These are phyloP conservation scores for Oostethus manadensis DNA, from an alignment of 2,113 vertebrate genomes.

Conservation along the genomic window DNA sequence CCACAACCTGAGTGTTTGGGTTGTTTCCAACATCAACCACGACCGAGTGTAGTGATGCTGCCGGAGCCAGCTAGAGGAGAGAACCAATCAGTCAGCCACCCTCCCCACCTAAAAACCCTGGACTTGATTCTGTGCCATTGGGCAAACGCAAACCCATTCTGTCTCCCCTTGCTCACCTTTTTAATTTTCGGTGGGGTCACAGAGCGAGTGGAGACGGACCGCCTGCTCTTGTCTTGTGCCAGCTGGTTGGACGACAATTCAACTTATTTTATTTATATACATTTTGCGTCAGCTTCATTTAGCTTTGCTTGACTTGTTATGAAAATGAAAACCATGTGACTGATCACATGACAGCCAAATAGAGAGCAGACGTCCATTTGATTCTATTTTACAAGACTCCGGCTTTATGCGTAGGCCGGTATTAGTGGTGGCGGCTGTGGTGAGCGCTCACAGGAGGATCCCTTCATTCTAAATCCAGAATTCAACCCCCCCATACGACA, in stretches of 20 bases:
- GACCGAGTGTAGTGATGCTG: conserved; percentile 73
- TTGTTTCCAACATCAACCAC: conserved; percentile 77
- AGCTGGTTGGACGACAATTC: conserved; percentile 1
- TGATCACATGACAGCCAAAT: conserved; percentile 19
- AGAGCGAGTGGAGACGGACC: conserved; percentile 1
- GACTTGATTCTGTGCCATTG: conserved; percentile 50
- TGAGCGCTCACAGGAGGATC: conserved; percentile 35
- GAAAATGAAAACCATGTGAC: conserved; percentile 14
- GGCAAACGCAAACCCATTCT: conserved; percentile 46
- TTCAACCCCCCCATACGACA: conserved; percentile 43
- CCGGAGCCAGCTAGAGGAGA: conserved; percentile 41
- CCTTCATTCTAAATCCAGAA: conserved; percentile 58
- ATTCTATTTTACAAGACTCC: conserved; percentile 39
- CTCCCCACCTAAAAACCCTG: conserved; percentile 27
- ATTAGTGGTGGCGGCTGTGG: conserved; percentile 61
- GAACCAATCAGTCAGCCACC: conserved; percentile 49
- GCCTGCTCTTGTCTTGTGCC: conserved; percentile 1
- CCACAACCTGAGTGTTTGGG: conserved; percentile 42
- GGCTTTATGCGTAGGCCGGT: conserved; percentile 44
- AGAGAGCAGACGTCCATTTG: conserved; percentile 22
- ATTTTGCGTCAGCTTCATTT: not conserved
- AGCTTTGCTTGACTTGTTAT: not conserved
- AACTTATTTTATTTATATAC: not conserved
- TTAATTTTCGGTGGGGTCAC: conserved; percentile 46
- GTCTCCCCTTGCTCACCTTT: conserved; percentile 51